Base-by-base conservation (phyloP, 2,888 invertebrate genomes). In the Orchestes rusci region DNA sequence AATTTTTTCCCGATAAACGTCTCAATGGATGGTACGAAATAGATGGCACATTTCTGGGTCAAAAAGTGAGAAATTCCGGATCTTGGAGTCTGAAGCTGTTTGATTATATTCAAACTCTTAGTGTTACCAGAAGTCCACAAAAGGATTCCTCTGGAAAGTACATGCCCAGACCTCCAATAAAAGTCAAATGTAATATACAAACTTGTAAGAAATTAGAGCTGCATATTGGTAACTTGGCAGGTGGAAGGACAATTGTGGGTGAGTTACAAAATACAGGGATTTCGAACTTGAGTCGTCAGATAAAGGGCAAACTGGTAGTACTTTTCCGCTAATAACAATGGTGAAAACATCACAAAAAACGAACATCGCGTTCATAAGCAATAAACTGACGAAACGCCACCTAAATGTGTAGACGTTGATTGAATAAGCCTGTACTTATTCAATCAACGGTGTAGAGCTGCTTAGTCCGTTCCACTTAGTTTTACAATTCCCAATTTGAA, bases 1-100 rank as follows among this genome's bases (percentile, higher is more conserved):
- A 89, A 66, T 83, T 82, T 63, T 89, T 89, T 63, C 88, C 88
- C 0, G 85, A 86, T 56, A 89, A 89, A 59, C 76, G 73, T 59
- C 68, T 89, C 1, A 71, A 75, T 42, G 89, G 89, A 1, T 73
- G 68, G 41, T 83, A 81, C 57, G 80, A 80, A 50, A 74, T 82
- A 51, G 70, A 70, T 54, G 84, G 78, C 1, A 74, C 72, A 46
- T 65, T 79, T 8, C 70, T 85, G 44, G 82, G 84, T 0, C 70
- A 73, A 0, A 74, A 72, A 48, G 67, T 84, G 18, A 68, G 68
- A 2, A 82, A 82, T 30, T 70, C 73, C 16, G 89, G 89, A 1
- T 72, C 71, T 33, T 89, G 88, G 80, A 85, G 85, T 65, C 63
- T 89, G 53, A 79, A 80, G 1, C 69, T 89, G 23, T 81, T 81